Evolutionary conservation across 2,797 vertebrate genomes (phyloP), one percentile per base, ranked within the genome.

Genomic region (Meda fulgida): DNA sequence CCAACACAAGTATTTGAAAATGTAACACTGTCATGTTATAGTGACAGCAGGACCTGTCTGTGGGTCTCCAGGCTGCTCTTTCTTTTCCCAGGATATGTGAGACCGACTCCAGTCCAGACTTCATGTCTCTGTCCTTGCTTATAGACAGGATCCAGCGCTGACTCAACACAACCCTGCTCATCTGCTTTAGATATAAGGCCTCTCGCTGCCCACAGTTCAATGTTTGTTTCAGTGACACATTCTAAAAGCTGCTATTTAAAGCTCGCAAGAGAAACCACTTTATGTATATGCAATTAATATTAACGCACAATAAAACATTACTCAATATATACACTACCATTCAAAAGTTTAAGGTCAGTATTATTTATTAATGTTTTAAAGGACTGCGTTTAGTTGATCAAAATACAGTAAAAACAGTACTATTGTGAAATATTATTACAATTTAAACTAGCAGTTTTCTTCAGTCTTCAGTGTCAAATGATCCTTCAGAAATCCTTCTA

Each of bases 31-130:
- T 38, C 38, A 4, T 48, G 23, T 75, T 76, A 26, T 18, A 75
- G 46, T 29, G 21, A 67, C 70, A 66, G 69, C 69, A 80, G 5
- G 13, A 21, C 19, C 21, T 10, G 63, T 63, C 77, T 66, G 79
- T 72, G 72, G 23, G 48, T 58, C 21, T 9, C n/a, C 38, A 72
- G 48, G 78, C 79, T 83, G 55, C 65, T 38, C 60, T 87, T 84
- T 75, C 82, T 75, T 75, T 73, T 84, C 31, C 70, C 63, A 31
- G 73, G 86, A 84, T 87, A 88, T 78, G 58, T 66, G 76, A 90
- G 78, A 83, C 55, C 1, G 84, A 76, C 82, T 78, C 84, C 58
- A 80, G 87, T 69, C 84, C 71, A 80, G 87, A 69, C 79, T 63
- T 85, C 75, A 79, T 73, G 86, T 86, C 89, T 84, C 86, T 78